Base-by-base conservation (phyloP, 2,888 invertebrate species). In the Parascotia fuliginaria region DNA sequence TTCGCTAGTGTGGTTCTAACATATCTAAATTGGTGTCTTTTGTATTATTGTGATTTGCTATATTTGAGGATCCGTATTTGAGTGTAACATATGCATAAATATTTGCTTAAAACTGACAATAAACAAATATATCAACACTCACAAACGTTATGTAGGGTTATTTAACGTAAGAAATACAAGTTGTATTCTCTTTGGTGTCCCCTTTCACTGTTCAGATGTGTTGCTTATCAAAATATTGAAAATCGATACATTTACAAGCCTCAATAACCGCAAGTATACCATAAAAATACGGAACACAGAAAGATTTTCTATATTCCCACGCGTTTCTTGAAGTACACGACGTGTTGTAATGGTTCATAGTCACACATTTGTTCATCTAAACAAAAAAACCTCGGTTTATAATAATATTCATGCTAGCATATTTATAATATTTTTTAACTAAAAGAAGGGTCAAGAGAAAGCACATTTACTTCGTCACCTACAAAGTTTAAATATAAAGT, bases 161-260 rank as follows among this genome's bases (percentile, higher is more conserved):
- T 39, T n/a, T 11, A 12, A 32, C 27, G 34, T 32, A 45, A 47
- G 46, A 37, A 27, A 40, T 44, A 40, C 27, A 42, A 34, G 36
- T 40, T 24, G 40, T 50, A 45, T 53, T 56, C 41, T 40, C 33
- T 31, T 28, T 15, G 9, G 29, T 13, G 48, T 41, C 55, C 53
- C 52, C 45, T 54, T 38, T 24, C 9, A 34, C 9, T 32, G 12
- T 50, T 53, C 46, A 48, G 36, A 40, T 14, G 29, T 43, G 22
- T 54, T 53, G 46, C 68, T 61, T 68, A 57, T 59, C 61, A 59
- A 57, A 57, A 68, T 67, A 67, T 67, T 56, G 68, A 54, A 62
- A 54, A 65, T 62, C 69, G 36, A 68, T 67, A 54, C 31, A 40
- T 44, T n/a, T 36, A 22, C 39, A 47, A 59, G 45, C 49, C 52